phyloP scores from a whole-genome alignment of 2,113 vertebrate species.

The Microcebus griseorufus region DNA sequence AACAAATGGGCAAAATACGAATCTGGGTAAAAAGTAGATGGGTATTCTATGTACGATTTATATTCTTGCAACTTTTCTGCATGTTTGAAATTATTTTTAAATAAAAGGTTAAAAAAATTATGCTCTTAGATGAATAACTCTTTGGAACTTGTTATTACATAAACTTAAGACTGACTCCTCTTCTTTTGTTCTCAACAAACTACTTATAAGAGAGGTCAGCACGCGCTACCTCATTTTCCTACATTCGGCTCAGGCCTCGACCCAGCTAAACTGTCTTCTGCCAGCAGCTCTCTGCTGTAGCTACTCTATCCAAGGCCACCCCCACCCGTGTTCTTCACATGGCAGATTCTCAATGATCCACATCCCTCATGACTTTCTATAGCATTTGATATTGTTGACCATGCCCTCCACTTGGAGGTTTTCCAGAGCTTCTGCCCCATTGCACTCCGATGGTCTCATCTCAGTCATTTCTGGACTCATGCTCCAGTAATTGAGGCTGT shows the following conservation, averaged over 20 bases:
- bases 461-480: not conserved
- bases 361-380: not conserved
- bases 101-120: not conserved
- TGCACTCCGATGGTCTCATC: not conserved
- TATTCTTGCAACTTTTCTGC: conserved; percentile 10
- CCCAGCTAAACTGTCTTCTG: not conserved
- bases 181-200: not conserved
- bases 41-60: not conserved
- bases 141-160: not conserved
- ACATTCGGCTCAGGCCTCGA: not conserved
- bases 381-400: not conserved
- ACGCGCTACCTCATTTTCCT: not conserved
- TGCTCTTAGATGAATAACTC: not conserved
- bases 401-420: not conserved
- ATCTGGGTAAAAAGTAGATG: not conserved
- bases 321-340: too few relatives aligned
- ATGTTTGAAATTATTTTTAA: not conserved
- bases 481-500: not conserved
- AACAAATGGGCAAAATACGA: conserved; percentile 6
- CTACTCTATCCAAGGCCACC: not conserved
- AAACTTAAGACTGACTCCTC: not conserved
- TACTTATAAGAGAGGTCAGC: not conserved
- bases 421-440: not conserved
- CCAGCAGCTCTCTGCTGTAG: not conserved
- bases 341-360: not conserved